These are phyloP conservation scores for Willowsia nigromaculata DNA, from an alignment of 2,888 invertebrate species.

Conservation along the genomic window DNA sequence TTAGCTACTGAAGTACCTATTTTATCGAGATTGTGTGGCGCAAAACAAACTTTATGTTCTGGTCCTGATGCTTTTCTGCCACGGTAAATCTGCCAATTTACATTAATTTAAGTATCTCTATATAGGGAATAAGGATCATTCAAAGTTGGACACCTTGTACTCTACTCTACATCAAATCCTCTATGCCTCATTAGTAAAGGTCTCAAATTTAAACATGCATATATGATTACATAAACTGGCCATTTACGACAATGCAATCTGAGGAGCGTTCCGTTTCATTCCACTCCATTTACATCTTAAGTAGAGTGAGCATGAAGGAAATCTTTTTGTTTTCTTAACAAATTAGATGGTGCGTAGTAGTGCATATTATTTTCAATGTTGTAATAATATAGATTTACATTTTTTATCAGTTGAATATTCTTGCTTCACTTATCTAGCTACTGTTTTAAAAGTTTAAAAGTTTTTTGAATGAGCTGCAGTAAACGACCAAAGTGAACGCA, in stretches of 20 bases:
- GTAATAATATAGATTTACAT: not conserved
- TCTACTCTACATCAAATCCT: not conserved
- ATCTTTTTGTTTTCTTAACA: slow-evolving; percentile 56
- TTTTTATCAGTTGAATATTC: not conserved
- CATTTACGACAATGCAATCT: slow-evolving; percentile 37
- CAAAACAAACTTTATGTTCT: not conserved
- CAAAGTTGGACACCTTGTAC: not conserved
- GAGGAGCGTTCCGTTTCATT: slow-evolving; percentile 64
- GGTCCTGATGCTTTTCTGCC: not conserved
- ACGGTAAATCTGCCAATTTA: slow-evolving; percentile 17
- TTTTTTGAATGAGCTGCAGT: slow-evolving; percentile 2
- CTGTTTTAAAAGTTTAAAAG: slow-evolving; percentile 19
- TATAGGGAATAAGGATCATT: not conserved
- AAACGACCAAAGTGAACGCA: slow-evolving; percentile 22
- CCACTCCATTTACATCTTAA: slow-evolving; percentile 65
- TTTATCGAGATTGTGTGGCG: not conserved
- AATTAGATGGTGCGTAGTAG: slow-evolving; percentile 26
- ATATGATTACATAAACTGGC: not conserved
- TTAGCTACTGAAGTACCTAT: not conserved
- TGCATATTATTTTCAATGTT: not conserved
- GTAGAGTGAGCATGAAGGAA: not conserved
- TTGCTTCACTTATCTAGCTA: not conserved
- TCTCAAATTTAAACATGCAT: not conserved
- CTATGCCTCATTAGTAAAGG: slow-evolving; percentile 15
- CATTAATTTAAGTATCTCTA: not conserved